These are phyloP conservation scores for Ceratosolen solmsi DNA, from an alignment of 1,140 invertebrate genomes.

Conservation along the genomic window DNA sequence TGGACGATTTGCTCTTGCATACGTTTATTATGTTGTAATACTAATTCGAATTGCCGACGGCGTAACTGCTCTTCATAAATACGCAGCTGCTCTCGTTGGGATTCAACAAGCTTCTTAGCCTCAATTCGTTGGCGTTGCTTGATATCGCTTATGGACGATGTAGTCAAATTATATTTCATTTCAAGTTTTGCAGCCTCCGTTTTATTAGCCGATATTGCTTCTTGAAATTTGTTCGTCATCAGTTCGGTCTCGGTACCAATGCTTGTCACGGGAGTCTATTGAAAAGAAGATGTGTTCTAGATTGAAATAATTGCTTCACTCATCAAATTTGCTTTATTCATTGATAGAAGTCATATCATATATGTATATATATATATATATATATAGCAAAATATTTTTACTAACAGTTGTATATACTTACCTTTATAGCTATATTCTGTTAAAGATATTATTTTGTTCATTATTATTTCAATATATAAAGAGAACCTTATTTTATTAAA, in stretches of 20 bases:
- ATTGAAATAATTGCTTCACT: neutral
- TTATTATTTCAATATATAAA: too few relatives aligned
- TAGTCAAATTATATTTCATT: neutral
- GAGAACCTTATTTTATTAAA: too few relatives aligned
- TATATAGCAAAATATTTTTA: too few relatives aligned
- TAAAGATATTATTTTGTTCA: too few relatives aligned
- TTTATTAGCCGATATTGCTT: conserved; percentile 19
- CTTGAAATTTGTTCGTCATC: conserved; percentile 56
- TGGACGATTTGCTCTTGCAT: conserved; percentile 25
- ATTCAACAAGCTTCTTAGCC: neutral
- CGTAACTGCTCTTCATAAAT: conserved; percentile 7
- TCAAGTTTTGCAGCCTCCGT: neutral
- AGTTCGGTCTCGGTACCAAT: conserved; percentile 61
- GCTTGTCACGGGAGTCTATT: conserved; percentile 64
- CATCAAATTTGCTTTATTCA: neutral
- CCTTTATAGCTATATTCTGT: too few relatives aligned
- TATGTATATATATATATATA: too few relatives aligned
- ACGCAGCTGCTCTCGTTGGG: conserved; percentile 37
- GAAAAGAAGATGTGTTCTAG: neutral
- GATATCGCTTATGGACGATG: conserved; percentile 16
- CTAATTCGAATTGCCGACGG: conserved; percentile 7
- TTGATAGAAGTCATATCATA: neutral
- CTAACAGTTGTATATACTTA: too few relatives aligned
- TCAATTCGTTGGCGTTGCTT: neutral
- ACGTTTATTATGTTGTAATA: neutral